Base-by-base conservation (phyloP, 2,113 vertebrate species). In the Pongo abelii region DNA sequence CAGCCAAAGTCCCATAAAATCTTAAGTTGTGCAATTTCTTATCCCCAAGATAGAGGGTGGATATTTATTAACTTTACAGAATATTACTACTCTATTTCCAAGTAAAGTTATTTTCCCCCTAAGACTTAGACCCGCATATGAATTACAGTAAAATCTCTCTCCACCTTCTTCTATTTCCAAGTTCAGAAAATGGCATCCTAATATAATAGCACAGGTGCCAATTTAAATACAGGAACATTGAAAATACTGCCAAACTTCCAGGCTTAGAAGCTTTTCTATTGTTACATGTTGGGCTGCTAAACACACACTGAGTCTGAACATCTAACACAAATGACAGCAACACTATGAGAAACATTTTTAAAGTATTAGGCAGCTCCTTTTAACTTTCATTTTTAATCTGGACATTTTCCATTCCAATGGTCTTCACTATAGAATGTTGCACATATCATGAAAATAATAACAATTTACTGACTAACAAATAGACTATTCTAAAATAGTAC, bases 11-110 rank as follows among this genome's bases (percentile, higher is more conserved):
- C 57, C 78, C 86, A 94, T 97, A 97, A 97, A 95, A 96, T 89
- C 72, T 70, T 86, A 91, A 64, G 52, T 96, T 96, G 92, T 97
- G 93, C 70, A 98, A 97, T 96, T 93, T 83, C 84, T 90, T 96
- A 96, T 96, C 94, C 97, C 92, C 96, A 78, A 80, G 89, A 96
- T 25, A 89, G 94, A 96, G 84, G 94, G 96, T 93, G 96, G 97
- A 94, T 96, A 94, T 95, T 96, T 96, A 97, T 97, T 97, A 97
- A 94, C 97, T 98, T 97, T 95, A 91, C 67, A 95, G 67, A 96
- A 92, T 96, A 96, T 96, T 93, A 97, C 91, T 96, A 95, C 88
- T 94, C 78, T 59, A 93, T 96, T 97, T 97, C 97, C 95, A 97
- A 98, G 95, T 86, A 77, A 97, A 97, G 93, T 97, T 98, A 96